Base-by-base conservation (phyloP, 1,140 invertebrate species). In the Caenorhabditis brenneri region DNA sequence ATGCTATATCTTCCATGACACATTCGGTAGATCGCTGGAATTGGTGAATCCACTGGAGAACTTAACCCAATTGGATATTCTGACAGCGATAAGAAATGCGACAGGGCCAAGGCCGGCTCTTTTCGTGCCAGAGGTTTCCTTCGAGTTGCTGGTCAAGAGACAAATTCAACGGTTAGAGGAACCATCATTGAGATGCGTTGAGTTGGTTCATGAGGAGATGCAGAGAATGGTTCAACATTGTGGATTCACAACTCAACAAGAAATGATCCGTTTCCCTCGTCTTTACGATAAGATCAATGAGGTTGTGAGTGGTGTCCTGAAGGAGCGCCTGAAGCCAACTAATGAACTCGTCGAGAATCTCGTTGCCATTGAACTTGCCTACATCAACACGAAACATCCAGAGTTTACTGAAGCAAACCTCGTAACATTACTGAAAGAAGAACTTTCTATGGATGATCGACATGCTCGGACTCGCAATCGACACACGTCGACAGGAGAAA, bases 381-480 rank as follows among this genome's bases (percentile, higher is more conserved):
- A 99, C 91, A 99, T 99, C 39, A 99, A 99, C 91, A 99, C 97
- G 6, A 98, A 98, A 91, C 97, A 99, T 92, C 98, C 98, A 0
- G 97, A 99, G 93, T 99, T 99, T 92, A 94, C 96, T 88, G 96
- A 97, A 91, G 97, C 97, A 89, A 95, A 96, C 10, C 93, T 95
- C 31, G 92, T 97, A 49, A 91, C 89, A 81, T 86, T 92, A 27
- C 51, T 88, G 22, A 83, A 88, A 74, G 79, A 87, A 27, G 78
- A 85, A 24, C 51, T 80, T 2, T 49, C 29, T 16, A 46, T 87
- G n/a, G 84, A 87, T n/a, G 80, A 79, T 51, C 53, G 79, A 22
- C 69, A 83, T 15, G 24, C 65, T 49, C 36, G 74, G 2, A 55
- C 36, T 39, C 22, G 85, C 7, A 60, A 86, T 22, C 39, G 65